phyloP scores from a whole-genome alignment of 2,797 vertebrate species.

The Pseudomugil gertrudae region DNA sequence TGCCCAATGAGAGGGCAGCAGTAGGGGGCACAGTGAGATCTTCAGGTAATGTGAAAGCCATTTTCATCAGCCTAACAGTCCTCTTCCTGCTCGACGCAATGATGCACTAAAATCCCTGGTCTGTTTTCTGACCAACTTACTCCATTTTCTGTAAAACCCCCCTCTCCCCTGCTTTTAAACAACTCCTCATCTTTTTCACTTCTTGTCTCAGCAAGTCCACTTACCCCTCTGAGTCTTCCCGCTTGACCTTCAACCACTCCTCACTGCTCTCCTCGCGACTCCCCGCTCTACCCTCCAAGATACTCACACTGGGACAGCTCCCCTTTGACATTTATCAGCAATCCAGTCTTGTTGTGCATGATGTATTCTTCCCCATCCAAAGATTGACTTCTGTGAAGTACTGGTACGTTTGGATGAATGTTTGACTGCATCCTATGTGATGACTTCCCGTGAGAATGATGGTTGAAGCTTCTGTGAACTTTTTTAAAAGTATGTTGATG shows the following conservation, averaged over 20 bases:
- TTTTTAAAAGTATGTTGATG: conserved; percentile 1
- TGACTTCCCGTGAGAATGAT: conserved; percentile 23
- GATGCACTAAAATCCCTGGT: conserved; percentile 70
- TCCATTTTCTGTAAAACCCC: conserved; percentile 68
- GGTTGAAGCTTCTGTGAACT: conserved; percentile 10
- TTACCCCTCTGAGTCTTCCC: conserved; percentile 63
- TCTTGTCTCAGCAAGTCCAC: conserved; percentile 58
- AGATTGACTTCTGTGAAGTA: conserved; percentile 82
- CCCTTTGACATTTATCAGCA: conserved; percentile 64
- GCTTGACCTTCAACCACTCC: conserved; percentile 55
- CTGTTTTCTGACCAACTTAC: conserved; percentile 61
- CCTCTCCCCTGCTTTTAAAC: conserved; percentile 50
- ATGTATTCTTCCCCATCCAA: conserved; percentile 57
- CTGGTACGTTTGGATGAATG: conserved; percentile 53
- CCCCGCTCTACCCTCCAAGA: conserved; percentile 47
- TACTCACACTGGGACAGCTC: conserved; percentile 66
- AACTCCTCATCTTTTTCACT: conserved; percentile 55
- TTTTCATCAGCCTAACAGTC: conserved; percentile 73
- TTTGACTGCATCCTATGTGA: conserved; percentile 33
- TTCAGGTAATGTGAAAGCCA: conserved; percentile 83
- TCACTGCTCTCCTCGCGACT: conserved; percentile 54
- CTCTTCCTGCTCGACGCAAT: conserved; percentile 67
- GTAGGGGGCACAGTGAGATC: conserved; percentile 77
- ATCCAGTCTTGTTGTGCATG: conserved; percentile 64
- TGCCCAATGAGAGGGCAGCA: conserved; percentile 84